Percentiles rank a stretch among this genome's conserved stretches.
Evolutionary conservation across 2,888 invertebrate species (phyloP).

Genomic region (Helicoverpa assulta): DNA sequence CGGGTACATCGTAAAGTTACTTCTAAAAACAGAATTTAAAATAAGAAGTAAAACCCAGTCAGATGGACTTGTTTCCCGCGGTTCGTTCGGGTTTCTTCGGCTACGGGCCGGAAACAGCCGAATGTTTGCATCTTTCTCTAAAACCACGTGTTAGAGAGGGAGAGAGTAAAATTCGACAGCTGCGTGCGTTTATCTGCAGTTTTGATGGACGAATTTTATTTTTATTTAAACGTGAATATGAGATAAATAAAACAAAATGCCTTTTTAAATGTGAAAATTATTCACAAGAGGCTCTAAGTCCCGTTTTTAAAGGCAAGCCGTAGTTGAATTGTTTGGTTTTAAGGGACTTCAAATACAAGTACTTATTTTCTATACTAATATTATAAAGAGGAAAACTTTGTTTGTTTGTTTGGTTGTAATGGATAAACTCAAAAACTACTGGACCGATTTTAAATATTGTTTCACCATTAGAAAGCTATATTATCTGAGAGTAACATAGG

Average conservation of each 20-base stretch:
- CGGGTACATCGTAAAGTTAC: constrained; percentile 49
- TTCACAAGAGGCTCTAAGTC: constrained; percentile 17
- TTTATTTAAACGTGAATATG: constrained; percentile 14
- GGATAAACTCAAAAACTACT: too few species aligned
- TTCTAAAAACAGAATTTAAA: constrained; percentile 43
- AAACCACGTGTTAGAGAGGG: constrained; percentile 29
- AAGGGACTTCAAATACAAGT: neutral
- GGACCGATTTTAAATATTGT: too few species aligned
- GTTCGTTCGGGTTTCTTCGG: constrained; percentile 53
- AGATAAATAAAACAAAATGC: constrained; percentile 38
- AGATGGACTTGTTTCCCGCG: constrained; percentile 41
- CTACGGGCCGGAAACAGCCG: constrained; percentile 47
- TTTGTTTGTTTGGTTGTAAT: too few species aligned
- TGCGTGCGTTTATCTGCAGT: constrained; percentile 54
- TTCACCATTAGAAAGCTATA: too few species aligned
- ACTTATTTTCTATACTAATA: too few species aligned
- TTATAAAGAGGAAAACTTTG: too few species aligned
- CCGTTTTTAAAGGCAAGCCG: neutral
- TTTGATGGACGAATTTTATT: constrained; percentile 47
- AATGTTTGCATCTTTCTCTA: constrained; percentile 48
- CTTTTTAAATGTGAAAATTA: constrained; percentile 28
- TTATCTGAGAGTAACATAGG: too few species aligned
- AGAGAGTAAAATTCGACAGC: constrained; percentile 56
- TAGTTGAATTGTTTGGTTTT: constrained; percentile 9
- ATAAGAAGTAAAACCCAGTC: constrained; percentile 41